Base-by-base conservation (phyloP, 2,888 invertebrate species). In the Argyresthia goedartella region DNA sequence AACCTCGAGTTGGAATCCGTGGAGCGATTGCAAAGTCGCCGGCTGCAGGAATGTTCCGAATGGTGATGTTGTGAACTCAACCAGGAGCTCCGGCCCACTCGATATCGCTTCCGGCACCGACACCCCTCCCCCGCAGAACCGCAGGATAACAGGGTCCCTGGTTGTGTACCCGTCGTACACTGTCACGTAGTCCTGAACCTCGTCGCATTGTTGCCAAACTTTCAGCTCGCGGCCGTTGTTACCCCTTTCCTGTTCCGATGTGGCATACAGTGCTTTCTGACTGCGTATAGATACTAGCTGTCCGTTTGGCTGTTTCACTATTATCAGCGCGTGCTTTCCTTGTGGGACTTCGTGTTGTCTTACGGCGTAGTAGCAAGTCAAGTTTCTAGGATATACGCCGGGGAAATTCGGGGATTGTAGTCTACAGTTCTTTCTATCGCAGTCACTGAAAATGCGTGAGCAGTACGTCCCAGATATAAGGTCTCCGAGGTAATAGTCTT, bases 311-410 rank as follows among this genome's bases (percentile, higher is more conserved):
- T 95, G 95, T 64, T 91, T 90, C 49, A 96, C 94, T 56, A 93
- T 91, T 70, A 96, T 95, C 65, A 96, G 88, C 33, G 96, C 95
- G 74, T 95, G 95, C 81, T 95, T 95, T 64, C 95, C 95, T 67
- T 91, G 89, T 56, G 95, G 95, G 64, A 94, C 92, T 73, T 93
- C 93, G 76, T 95, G 93, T 82, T 94, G 93, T 59, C 94, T 87
- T 54, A 96, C 94, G 46, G 96, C 95, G 76, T 95, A 98, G 84
- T 96, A 96, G 76, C 98, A 98, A 56, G 97, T 96, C 66, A 97
- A 90, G 80, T 97, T 97, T 61, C 97, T 90, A 4, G 97, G 97
- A 81, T 97, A 97, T 61, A 96, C 91, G 62, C 96, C 96, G 34
- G 96, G 96, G 81, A 94, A 96, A 88, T 96, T 96, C 49, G 96